Base-by-base conservation (phyloP, 2,797 vertebrate genomes). In the Xenops minutus region DNA sequence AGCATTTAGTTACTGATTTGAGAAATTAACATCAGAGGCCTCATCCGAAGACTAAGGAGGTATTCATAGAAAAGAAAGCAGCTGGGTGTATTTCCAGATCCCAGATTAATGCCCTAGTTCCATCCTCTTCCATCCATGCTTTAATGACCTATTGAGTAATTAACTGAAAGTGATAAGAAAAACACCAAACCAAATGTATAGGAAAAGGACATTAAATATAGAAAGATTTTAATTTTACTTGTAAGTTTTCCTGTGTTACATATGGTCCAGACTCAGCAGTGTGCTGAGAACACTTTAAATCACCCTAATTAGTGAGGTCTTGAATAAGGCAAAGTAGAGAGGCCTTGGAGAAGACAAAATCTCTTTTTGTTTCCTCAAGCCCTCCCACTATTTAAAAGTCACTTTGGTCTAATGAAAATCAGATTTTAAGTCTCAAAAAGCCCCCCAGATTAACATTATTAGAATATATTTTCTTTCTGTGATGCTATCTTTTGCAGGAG, bases 181-280 rank as follows among this genome's bases (percentile, higher is more conserved):
- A 5, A 0, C 0, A 0, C 14, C 3, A 48, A 24, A 1, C 3
- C 18, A 89, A 59, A 85, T 67, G 58, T 17, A 56, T 24, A 21
- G 1, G 12, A 46, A 72, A 85, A 89, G 54, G 27, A 49, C 14
- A 54, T 30, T 71, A 69, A 77, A 62, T 10, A 41, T 54, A 55
- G 14, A 77, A 80, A 69, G 1, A 29, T 59, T 88, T 37, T 11
- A 36, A 14, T 91, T 59, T 80, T 73, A 55, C 13, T 63, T 64
- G 4, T 72, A 32, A 36, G 7, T 74, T 76, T 80, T 88, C 71
- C 34, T 76, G 32, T 68, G 29, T 84, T 81, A 20, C 20, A 5
- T 49, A 37, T 44, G n/a, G 18, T 51, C 30, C 36, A 41, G 32
- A 78, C 24, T 72, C 56, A 85, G 26, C 12, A 2, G 3, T 39